phyloP scores from a whole-genome alignment of 2,113 vertebrate genomes.

The Sciurus niger region DNA sequence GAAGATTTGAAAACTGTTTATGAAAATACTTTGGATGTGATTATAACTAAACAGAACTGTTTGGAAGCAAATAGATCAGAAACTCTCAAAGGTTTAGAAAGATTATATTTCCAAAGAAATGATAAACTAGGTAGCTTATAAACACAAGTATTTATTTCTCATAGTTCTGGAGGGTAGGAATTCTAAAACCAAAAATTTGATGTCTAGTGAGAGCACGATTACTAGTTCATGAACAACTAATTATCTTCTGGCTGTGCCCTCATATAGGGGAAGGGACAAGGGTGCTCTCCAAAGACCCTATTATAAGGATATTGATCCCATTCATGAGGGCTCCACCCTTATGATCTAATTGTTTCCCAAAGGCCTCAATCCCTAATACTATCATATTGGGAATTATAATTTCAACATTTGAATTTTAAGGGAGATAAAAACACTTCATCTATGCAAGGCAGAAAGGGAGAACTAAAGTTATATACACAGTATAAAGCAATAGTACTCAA shows the following conservation, averaged over 20 bases:
- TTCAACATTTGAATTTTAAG: background rate
- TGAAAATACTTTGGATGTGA: background rate
- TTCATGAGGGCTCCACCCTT: background rate
- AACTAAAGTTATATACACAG: background rate
- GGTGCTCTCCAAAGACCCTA: background rate
- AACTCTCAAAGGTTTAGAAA: background rate
- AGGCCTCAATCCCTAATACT: background rate
- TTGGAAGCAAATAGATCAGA: background rate
- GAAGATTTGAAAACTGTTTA: background rate
- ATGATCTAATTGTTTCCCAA: background rate
- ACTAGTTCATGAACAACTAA: background rate
- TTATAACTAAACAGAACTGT: background rate
- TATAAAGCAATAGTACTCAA: background rate
- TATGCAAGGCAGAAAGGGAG: background rate
- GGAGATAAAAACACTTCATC: background rate
- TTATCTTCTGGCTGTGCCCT: background rate
- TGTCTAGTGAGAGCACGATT: background rate
- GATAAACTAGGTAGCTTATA: background rate
- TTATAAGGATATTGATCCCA: background rate
- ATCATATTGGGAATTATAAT: background rate
- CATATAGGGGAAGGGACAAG: background rate
- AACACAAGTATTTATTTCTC: background rate
- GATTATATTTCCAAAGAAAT: background rate
- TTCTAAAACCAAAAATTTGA: background rate
- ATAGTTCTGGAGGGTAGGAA: background rate